phyloP scores from a whole-genome alignment of 2,888 invertebrate genomes.

The Sesia apiformis region DNA sequence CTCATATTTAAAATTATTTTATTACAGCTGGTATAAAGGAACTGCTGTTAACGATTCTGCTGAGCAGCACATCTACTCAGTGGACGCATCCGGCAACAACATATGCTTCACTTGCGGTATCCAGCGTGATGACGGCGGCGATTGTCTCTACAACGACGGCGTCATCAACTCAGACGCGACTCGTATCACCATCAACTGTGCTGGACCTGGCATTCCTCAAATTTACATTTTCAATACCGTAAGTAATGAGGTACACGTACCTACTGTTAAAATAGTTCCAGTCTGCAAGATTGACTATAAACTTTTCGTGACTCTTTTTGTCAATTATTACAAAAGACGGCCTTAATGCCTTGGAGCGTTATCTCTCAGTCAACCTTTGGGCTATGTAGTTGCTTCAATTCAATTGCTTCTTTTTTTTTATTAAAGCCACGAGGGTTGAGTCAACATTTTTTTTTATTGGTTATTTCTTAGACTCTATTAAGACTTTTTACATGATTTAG shows the following conservation, averaged over 20 bases:
- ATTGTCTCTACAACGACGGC: slow-evolving; percentile 81
- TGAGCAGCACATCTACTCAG: slow-evolving; percentile 86
- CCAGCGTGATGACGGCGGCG: slow-evolving; percentile 56
- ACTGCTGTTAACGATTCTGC: slow-evolving; percentile 84
- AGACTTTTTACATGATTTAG: too few species aligned
- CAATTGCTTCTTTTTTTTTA: too few species aligned
- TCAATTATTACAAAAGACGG: too few species aligned
- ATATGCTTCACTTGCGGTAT: slow-evolving; percentile 86
- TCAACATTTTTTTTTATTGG: too few species aligned
- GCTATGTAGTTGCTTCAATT: too few species aligned
- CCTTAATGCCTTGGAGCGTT: too few species aligned
- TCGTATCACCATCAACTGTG: slow-evolving; percentile 83
- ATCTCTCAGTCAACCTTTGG: too few species aligned
- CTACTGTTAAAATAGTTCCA: not conserved
- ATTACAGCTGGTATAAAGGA: slow-evolving; percentile 87
- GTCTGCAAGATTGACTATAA: too few species aligned
- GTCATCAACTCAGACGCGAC: slow-evolving; percentile 79
- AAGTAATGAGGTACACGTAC: slow-evolving; percentile 17
- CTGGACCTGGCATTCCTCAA: slow-evolving; percentile 89
- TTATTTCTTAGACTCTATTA: too few species aligned
- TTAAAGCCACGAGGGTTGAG: too few species aligned
- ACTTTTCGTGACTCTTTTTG: too few species aligned
- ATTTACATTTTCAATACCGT: slow-evolving; percentile 76
- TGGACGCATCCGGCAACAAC: slow-evolving; percentile 68
- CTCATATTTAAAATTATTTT: not conserved